Conservation (phyloP, 2,888 invertebrate genomes). For the Chloroclysta siterata region DNA sequence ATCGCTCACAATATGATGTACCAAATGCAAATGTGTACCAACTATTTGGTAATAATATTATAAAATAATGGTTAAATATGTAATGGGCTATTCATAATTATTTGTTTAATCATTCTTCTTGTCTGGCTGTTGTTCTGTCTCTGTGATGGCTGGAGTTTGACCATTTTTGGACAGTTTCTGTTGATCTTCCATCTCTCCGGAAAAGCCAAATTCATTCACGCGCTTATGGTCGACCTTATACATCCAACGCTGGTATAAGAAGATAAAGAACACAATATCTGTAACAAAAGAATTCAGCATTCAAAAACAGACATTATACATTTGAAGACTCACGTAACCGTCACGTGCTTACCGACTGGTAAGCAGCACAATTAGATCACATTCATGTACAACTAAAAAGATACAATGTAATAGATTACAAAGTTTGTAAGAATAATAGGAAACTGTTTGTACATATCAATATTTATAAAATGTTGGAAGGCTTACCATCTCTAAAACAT, state of each 20-base stretch:
- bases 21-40: slow-evolving; percentile 1
- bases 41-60: background rate
- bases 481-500: slow-evolving; percentile 96
- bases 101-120: slow-evolving; percentile 78
- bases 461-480: slow-evolving; percentile 15
- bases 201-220: slow-evolving; percentile 99
- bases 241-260: slow-evolving; percentile 99
- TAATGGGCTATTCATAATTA: slow-evolving; percentile 7
- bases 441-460: no score
- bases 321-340: background rate
- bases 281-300: slow-evolving; percentile 57
- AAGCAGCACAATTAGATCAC: no score
- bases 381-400: no score
- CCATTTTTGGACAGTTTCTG: slow-evolving; percentile 66
- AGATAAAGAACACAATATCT: slow-evolving; percentile 99
- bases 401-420: no score
- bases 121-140: slow-evolving; percentile 61
- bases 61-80: slow-evolving; percentile 8
- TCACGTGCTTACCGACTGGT: background rate
- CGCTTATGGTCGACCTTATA: slow-evolving; percentile 98
- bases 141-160: slow-evolving; percentile 64
- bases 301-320: slow-evolving; percentile 1
- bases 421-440: background rate
- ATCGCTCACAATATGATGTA: background rate
- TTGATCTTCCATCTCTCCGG: slow-evolving; percentile 93